Base-by-base conservation (phyloP, 2,797 vertebrate genomes). In the Taenioides sp. region DNA sequence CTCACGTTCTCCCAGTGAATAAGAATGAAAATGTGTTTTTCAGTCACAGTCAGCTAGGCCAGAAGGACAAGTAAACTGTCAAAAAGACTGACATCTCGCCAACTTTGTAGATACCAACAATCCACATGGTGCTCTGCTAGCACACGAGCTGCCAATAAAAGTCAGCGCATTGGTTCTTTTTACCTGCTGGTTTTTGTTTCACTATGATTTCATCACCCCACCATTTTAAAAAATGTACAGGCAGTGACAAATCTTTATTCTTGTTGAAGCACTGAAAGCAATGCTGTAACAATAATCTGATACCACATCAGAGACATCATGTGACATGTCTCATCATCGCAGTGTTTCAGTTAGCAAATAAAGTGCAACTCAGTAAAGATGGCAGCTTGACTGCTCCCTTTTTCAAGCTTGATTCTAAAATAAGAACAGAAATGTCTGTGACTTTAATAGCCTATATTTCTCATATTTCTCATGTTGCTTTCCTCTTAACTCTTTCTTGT, bases 131-230 rank as follows among this genome's bases (percentile, higher is more conserved):
- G 65, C 71, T 67, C 55, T n/a, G 67, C 74, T 28, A 69, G 40
- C 54, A 78, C 66, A 65, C 49, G 68, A 66, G 40, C 70, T 37
- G 67, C 47, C 50, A 43, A 70, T 22, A 65, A 83, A 79, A 82
- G 71, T 76, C 63, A 55, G 17, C 69, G 65, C 50, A 25, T 75
- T 76, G 64, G 70, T 71, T 77, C 65, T 77, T 63, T 72, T 69
- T 69, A 70, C 84, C 81, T 75, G 76, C 63, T 69, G 65, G 74
- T 82, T 79, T 75, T 65, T 67, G 69, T 89, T 89, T 85, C 78
- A 70, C 23, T n/a, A n/a, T 25, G 3, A 59, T 77, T 84, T 86
- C 80, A 80, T 83, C 80, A 78, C 7, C 28, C 59, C 23, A 34
- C 75, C 37, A n/a, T 59, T 82, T 82, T 9, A 58, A 80, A 78